Evolutionary conservation across 2,888 invertebrate genomes (phyloP), one percentile per base, ranked within the genome.

Genomic region (Melieria picta): DNA sequence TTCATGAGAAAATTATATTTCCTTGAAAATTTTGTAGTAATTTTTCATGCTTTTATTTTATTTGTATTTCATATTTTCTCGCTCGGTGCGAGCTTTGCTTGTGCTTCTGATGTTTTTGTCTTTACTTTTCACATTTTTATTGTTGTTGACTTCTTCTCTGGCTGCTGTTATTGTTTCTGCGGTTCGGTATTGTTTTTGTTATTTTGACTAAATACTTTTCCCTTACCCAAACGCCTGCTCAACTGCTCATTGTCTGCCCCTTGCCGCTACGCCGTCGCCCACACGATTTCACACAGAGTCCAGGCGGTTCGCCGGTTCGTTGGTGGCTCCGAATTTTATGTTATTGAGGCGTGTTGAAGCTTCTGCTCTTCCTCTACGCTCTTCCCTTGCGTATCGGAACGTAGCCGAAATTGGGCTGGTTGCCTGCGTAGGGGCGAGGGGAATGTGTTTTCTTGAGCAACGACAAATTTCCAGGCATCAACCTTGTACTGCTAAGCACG

Each of bases 1-100:
- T 69, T 69, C 69, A 69, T 69, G 64, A 57, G 69, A 45, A 64
- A 64, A 58, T 69, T 45, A 69, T 64, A 63, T 63, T 69, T 69
- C 58, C 62, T 10, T 47, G 57, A 57, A 63, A 56, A 57, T 61
- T 69, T 69, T 69, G 63, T 56, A 57, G 57, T 69, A 46, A 57
- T 69, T 69, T 69, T 64, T 69, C 69, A 69, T 63, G 63, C 69
- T 57, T 62, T 69, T 61, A 62, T 69, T 69, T 52, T 61, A 11
- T 50, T 9, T 50, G 9, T 50, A 10, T 50, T 52, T 52, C 13
- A 4, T 52, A 5, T 13, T 30, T 30, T 30, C 30, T 30, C 30
- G 30, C 30, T 30, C 30, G 30, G 30, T 30, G 30, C 30, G 30
- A 45, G 9, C 46, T 5, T n/a, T 46, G 4, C 46, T 43, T 5